phyloP scores from a whole-genome alignment of 2,113 vertebrate species.

The Propithecus coquereli region DNA sequence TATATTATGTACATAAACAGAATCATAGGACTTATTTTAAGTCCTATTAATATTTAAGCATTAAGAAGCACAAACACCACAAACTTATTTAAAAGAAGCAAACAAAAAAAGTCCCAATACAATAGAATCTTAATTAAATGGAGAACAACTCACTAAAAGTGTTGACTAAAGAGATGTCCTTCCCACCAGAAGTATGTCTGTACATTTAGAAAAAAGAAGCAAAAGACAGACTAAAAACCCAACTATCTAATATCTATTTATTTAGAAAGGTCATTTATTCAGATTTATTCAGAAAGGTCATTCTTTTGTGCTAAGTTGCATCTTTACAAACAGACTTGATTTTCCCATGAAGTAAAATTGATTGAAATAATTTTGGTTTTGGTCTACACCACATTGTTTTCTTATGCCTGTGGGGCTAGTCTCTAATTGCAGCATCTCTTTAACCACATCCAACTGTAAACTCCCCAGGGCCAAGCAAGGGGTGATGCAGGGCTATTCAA shows the following conservation, averaged over 20 bases:
- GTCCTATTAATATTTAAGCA: background rate
- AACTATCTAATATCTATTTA: conserved; percentile 31
- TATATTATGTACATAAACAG: background rate
- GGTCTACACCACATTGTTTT: conserved; percentile 39
- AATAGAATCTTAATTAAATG: background rate
- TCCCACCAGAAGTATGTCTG: background rate
- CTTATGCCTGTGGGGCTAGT: background rate
- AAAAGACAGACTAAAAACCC: background rate
- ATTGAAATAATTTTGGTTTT: conserved; percentile 60
- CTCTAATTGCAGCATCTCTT: conserved; percentile 41
- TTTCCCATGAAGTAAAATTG: conserved; percentile 55
- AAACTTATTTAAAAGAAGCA: conserved; percentile 12
- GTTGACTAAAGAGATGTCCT: conserved; percentile 7
- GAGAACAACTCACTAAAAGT: background rate
- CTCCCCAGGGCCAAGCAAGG: background rate
- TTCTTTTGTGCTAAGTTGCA: conserved; percentile 28
- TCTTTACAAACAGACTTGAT: conserved; percentile 53
- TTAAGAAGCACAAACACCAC: conserved; percentile 17
- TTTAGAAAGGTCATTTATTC: conserved; percentile 43
- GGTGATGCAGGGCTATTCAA: background rate
- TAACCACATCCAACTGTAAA: conserved; percentile 32
- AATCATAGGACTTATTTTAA: conserved; percentile 4
- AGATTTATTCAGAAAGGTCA: conserved; percentile 41
- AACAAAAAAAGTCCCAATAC: background rate
- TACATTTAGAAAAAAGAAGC: background rate